phyloP scores from a whole-genome alignment of 1,140 invertebrate genomes.

The Zelostemma sp. region DNA sequence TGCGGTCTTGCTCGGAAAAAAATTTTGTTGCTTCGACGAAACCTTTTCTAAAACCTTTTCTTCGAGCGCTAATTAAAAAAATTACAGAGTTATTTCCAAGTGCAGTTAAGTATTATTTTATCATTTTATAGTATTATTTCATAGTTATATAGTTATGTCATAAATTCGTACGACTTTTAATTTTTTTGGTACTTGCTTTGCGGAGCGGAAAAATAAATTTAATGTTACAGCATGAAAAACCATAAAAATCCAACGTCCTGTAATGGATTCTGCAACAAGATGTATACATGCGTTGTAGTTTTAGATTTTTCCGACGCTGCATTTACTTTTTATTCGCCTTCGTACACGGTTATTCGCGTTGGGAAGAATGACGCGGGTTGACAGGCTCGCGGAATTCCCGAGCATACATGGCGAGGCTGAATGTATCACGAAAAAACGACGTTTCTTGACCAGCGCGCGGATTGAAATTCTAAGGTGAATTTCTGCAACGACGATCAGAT shows the following conservation, averaged over 20 bases:
- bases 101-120: no score
- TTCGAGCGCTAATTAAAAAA: no score
- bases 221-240: not conserved
- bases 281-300: not conserved
- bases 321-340: not conserved
- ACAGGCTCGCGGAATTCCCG: slow-evolving; percentile 12
- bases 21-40: no score
- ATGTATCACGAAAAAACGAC: slow-evolving; percentile 34
- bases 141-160: not conserved
- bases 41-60: no score
- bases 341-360: slow-evolving; percentile 1
- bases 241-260: not conserved
- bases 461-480: slow-evolving; percentile 60
- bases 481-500: slow-evolving; percentile 50
- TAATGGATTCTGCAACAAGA: not conserved
- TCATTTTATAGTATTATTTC: no score
- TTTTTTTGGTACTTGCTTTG: not conserved
- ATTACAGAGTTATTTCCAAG: no score
- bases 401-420: not conserved
- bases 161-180: no score
- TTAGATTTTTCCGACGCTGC: not conserved
- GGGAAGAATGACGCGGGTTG: slow-evolving; percentile 5
- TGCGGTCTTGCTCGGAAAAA: no score
- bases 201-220: not conserved
- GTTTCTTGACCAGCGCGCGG: slow-evolving; percentile 49